Conservation (phyloP, 2,113 vertebrate genomes). For the Otus sunia region DNA sequence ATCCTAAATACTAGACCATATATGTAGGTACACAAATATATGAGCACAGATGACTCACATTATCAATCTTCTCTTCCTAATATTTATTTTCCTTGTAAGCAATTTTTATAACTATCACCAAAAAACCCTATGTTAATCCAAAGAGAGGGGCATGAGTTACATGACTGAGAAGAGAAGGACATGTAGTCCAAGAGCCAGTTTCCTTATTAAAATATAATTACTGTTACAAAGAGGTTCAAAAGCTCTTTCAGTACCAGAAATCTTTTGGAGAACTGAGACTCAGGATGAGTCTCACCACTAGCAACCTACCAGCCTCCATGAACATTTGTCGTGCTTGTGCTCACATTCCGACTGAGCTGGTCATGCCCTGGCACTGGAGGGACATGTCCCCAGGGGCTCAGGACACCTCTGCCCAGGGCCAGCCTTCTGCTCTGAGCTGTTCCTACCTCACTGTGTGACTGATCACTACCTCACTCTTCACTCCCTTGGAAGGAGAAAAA, state of each 20-base stretch:
- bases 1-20: neutral
- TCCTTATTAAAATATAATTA: neutral
- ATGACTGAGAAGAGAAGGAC: neutral
- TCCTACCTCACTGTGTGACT: accelerated
- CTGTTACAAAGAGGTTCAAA: neutral
- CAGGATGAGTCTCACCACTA: neutral
- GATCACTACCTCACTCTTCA: neutral
- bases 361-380: neutral
- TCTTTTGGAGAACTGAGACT: neutral
- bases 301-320: accelerated
- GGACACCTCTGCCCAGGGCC: neutral
- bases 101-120: neutral
- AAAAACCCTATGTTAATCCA: neutral
- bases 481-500: neutral
- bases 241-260: accelerated
- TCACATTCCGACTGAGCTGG: accelerated
- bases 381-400: accelerated
- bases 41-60: neutral
- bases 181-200: neutral
- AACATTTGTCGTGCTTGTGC: neutral
- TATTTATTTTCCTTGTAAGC: neutral
- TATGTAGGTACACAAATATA: neutral
- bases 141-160: neutral
- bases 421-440: neutral
- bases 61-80: neutral